Percentiles rank a stretch among this genome's conserved stretches.
phyloP scores from a whole-genome alignment of 2,888 invertebrate genomes.

The Conops quadrifasciatus region DNA sequence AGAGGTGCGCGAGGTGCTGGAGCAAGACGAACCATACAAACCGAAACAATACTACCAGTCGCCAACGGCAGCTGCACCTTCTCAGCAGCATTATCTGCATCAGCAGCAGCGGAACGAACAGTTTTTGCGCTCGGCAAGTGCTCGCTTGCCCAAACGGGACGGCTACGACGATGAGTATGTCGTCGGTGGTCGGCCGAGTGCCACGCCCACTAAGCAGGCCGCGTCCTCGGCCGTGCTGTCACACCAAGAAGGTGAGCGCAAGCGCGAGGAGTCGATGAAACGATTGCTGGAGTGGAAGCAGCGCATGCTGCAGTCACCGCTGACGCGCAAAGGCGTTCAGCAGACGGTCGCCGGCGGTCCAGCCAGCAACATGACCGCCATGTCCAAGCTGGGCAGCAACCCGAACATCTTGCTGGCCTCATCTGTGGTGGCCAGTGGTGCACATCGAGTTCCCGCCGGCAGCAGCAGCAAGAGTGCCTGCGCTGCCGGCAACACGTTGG shows the following conservation, averaged over 20 bases:
- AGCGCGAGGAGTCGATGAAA: constrained; percentile 92
- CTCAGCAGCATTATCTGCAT: constrained; percentile 55
- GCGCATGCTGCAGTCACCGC: constrained; percentile 88
- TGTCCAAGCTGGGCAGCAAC: constrained; percentile 63
- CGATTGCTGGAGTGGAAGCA: constrained; percentile 91
- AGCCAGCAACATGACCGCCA: constrained; percentile 64
- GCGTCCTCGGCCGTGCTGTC: constrained; percentile 45
- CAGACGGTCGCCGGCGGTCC: constrained; percentile 38
- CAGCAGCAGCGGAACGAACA: constrained; percentile 66
- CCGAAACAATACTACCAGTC: constrained; percentile 42
- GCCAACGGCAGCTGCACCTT: constrained; percentile 53
- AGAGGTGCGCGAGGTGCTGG: constrained; percentile 67
- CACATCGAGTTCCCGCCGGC: constrained; percentile 37
- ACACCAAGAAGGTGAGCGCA: constrained; percentile 75
- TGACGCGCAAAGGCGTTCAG: constrained; percentile 80
- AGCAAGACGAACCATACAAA: constrained; percentile 33
- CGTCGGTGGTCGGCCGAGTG: constrained; percentile 46
- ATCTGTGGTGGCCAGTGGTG: constrained; percentile 55
- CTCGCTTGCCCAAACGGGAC: constrained; percentile 73
- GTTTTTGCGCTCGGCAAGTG: constrained; percentile 85
- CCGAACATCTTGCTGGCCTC: constrained; percentile 60
- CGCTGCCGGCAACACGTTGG: constrained; percentile 37
- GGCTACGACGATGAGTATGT: constrained; percentile 65
- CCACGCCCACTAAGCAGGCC: constrained; percentile 42
- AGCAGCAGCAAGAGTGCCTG: constrained; percentile 25